Evolutionary conservation across 2,797 vertebrate species (phyloP), one percentile per base, ranked within the genome.

Genomic region (Xenops minutus): DNA sequence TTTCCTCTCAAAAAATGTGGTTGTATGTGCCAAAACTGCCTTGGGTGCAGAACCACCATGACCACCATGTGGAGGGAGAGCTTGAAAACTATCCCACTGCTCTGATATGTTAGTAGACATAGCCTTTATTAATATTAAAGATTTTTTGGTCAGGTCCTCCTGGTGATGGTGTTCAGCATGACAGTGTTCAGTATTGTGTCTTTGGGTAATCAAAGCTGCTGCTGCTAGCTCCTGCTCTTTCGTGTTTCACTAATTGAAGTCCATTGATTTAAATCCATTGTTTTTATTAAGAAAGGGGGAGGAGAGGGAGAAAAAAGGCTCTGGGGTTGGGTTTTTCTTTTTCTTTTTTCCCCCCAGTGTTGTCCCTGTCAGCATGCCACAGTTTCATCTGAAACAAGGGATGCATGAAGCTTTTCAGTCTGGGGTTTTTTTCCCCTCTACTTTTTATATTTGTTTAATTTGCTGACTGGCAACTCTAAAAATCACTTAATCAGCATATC

Each of bases 401-500:
- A 69, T 52, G 46, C 79, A 71, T 85, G 49, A 87, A 91, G 34
- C 78, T 81, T 94, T 89, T 88, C 78, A 74, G 36, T 56, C 52
- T 7, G 56, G 56, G 24, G 44, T 68, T 95, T 96, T 78, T 17
- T 52, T 94, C 88, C 52, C 46, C 68, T 1, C 2, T 92, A 48
- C 52, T 88, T 88, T 96, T 94, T 85, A 62, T 80, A 77, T 95
- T 96, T 91, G 86, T 95, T 92, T 94, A 90, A 92, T 95, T 95
- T 97, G 90, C 90, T 94, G 91, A 94, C 89, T 96, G 63, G 81
- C 90, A 89, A 61, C 63, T 94, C 56, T 81, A 59, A 83, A 73
- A 95, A 95, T 95, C 75, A 89, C 71, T 85, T 95, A 71, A 90
- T 94, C 94, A 94, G 88, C 81, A 87, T 83, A 95, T 96, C 76